Conservation (phyloP, 2,888 invertebrate species). For the Stenodema calcarata region DNA sequence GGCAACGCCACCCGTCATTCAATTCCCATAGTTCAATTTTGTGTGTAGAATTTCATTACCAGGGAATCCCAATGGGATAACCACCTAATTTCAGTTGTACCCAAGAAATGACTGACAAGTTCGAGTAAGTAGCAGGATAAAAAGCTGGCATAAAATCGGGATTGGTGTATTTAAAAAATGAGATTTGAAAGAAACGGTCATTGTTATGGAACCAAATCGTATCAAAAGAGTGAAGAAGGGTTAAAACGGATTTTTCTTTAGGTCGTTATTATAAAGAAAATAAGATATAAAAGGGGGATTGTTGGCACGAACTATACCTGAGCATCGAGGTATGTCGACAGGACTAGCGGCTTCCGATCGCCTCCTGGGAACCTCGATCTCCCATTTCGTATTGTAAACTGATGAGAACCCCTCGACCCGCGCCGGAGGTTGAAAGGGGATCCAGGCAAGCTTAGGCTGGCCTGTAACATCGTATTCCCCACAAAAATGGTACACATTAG, state of each 20-base stretch:
- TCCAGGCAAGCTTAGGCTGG: constrained; percentile 94
- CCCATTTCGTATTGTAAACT: constrained; percentile 87
- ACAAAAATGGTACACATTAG: constrained; percentile 27
- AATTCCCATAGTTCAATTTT: too few species aligned
- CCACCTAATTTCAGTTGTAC: too few species aligned
- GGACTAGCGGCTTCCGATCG: constrained; percentile 90
- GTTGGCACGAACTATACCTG: constrained; percentile 63
- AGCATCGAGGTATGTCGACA: constrained; percentile 92
- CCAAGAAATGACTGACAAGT: too few species aligned
- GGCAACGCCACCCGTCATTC: too few species aligned
- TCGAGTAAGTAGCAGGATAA: too few species aligned
- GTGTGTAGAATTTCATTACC: too few species aligned
- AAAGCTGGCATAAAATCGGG: too few species aligned
- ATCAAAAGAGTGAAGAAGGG: neutral
- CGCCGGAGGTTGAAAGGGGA: constrained; percentile 94
- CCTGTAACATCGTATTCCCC: constrained; percentile 67
- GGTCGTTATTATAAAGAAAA: neutral
- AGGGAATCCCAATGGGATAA: too few species aligned
- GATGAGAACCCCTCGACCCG: constrained; percentile 89
- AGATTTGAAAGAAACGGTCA: neutral
- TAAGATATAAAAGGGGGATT: neutral
- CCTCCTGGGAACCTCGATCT: constrained; percentile 74
- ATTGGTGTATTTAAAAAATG: too few species aligned
- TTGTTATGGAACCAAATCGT: neutral
- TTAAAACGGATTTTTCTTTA: neutral